Evolutionary conservation across 2,797 vertebrate genomes (phyloP).

Genomic region (Salmo trutta): DNA sequence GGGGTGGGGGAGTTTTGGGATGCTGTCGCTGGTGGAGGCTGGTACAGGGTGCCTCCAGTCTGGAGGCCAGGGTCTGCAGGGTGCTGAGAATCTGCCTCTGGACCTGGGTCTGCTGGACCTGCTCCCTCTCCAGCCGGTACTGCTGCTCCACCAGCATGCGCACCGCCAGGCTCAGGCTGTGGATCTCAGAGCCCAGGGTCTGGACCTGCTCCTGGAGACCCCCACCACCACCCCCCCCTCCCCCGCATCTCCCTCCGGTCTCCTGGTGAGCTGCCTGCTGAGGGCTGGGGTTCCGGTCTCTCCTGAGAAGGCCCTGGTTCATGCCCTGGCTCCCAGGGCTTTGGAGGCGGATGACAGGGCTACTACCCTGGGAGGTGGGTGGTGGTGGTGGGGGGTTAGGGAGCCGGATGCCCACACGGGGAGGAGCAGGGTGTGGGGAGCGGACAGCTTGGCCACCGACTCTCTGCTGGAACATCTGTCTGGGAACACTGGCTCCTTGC

Average conservation of each 20-base stretch:
- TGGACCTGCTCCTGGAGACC: slow-evolving; percentile 78
- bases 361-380: slow-evolving; percentile 48
- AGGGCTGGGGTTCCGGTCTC: slow-evolving; percentile 56
- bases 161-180: slow-evolving; percentile 77
- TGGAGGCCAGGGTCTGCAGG: slow-evolving; percentile 77
- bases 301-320: slow-evolving; percentile 37
- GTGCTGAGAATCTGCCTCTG: slow-evolving; percentile 85
- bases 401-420: slow-evolving; percentile 69
- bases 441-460: slow-evolving; percentile 51
- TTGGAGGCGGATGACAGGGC: slow-evolving; percentile 50
- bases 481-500: slow-evolving; percentile 42
- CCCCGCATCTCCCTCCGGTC: slow-evolving; percentile 23
- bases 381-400: slow-evolving; percentile 54
- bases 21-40: slow-evolving; percentile 49
- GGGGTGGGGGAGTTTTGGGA: slow-evolving; percentile 53
- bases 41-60: slow-evolving; percentile 55
- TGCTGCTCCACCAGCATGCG: slow-evolving; percentile 81
- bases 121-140: slow-evolving; percentile 77
- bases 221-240: slow-evolving; percentile 12
- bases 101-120: slow-evolving; percentile 82
- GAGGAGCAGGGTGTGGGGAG: slow-evolving; percentile 59
- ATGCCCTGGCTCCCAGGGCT: slow-evolving; percentile 38
- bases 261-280: slow-evolving; percentile 61
- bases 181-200: slow-evolving; percentile 75
- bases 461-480: slow-evolving; percentile 64